These are phyloP conservation scores for Siderastrea siderea DNA, from an alignment of 92 coral and sea anemone genomes.

Conservation along the genomic window DNA sequence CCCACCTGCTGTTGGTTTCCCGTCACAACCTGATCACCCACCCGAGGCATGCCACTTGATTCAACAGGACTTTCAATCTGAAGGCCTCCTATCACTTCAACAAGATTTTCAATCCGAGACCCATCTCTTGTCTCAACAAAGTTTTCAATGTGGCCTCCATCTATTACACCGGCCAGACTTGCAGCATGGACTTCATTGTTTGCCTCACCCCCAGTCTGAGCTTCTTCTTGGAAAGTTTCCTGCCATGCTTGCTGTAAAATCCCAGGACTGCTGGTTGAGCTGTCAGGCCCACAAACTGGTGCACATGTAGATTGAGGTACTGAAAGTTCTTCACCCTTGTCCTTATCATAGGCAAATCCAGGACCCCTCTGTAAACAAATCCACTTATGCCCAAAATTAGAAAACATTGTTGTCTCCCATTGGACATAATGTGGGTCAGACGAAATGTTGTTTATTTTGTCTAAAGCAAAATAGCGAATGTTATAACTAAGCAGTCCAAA, in stretches of 20 bases:
- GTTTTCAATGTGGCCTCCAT: not conserved
- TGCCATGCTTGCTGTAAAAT: conserved; percentile 53
- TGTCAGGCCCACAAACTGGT: conserved; percentile 16
- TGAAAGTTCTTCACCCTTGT: not conserved
- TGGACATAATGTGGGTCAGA: conserved; percentile 46
- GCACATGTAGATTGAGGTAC: not conserved
- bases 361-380: conserved; percentile 46
- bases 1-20: too few relatives aligned
- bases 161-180: not conserved
- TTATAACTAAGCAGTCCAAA: conserved; percentile 61
- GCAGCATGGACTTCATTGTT: not conserved
- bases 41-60: not conserved
- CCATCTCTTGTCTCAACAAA: not conserved
- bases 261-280: not conserved
- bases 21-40: not conserved
- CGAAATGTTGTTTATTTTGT: conserved; percentile 8
- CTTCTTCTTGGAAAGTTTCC: conserved; percentile 12
- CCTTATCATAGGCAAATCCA: conserved; percentile 17
- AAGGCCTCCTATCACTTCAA: not conserved
- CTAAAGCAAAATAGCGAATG: conserved; percentile 45
- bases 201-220: not conserved
- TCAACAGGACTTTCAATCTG: not conserved
- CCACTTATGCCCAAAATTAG: conserved; percentile 58
- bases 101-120: not conserved
- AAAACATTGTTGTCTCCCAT: conserved; percentile 56